Conservation (phyloP, 1,140 invertebrate genomes). For the Oedothorax gibbosus region DNA sequence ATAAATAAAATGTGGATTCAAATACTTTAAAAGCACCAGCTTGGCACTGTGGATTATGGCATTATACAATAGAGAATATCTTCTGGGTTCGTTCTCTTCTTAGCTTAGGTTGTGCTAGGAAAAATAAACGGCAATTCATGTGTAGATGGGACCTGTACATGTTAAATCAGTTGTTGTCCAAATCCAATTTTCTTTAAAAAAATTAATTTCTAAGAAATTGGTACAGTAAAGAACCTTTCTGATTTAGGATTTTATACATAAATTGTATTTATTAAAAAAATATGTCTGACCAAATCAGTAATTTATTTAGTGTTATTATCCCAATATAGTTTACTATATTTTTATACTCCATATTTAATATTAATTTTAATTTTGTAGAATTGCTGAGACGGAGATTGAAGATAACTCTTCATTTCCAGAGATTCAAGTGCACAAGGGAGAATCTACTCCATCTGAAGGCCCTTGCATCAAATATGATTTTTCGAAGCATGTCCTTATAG, state of each 20-base stretch:
- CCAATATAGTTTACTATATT: neutral
- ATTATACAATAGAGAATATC: no score
- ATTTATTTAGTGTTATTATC: neutral
- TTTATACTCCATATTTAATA: neutral
- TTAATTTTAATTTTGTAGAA: neutral
- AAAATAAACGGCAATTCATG: no score
- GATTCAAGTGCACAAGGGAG: neutral
- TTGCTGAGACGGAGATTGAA: neutral
- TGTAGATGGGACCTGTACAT: no score
- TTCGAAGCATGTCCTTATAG: constrained; percentile 55
- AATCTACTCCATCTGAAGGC: neutral
- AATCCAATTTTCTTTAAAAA: no score
- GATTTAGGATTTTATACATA: neutral
- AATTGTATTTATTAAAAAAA: neutral
- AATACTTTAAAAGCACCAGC: no score
- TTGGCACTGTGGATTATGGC: no score
- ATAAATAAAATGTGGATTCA: no score
- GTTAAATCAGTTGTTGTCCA: no score
- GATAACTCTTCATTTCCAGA: neutral
- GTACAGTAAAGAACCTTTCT: no score
- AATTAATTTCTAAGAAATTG: no score
- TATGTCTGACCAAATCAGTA: neutral
- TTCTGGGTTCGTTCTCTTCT: no score
- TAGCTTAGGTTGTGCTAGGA: no score
- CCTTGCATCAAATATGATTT: constrained; percentile 38